Evolutionary conservation across 2,888 invertebrate genomes (phyloP), one percentile per base, ranked within the genome.

Genomic region (Phrixothrix hirtus): DNA sequence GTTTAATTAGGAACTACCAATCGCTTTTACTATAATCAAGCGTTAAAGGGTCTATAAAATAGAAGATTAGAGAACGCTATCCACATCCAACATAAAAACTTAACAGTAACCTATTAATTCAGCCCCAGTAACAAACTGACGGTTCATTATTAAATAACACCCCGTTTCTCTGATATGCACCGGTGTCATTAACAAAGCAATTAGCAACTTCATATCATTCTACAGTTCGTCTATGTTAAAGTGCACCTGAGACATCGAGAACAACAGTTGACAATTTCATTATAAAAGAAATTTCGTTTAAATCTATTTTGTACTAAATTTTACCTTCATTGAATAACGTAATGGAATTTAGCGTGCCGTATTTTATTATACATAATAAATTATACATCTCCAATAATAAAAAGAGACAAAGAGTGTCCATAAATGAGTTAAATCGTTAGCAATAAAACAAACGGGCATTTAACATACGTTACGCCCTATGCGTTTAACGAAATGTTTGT

Each of bases 131-230:
- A 52, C 58, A 57, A 59, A 59, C 51, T 45, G 58, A 57, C 50
- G 55, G 47, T 60, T 58, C 59, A 58, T 60, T 60, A 60, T 56
- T 48, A 56, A 44, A 45, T 45, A 42, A 53, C 53, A 54, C 38
- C 48, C 55, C 54, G 43, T 60, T 60, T 60, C 56, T 58, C 55
- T 55, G 59, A 49, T 58, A 56, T 31, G 55, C 53, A 53, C 52
- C 49, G 55, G 58, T 56, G 59, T 58, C 59, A 59, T 60, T 60
- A 60, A 58, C 59, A 54, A 53, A 50, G 55, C 58, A 60, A 60
- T 60, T 60, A 58, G 53, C 50, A 54, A 38, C 34, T 55, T 53
- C 51, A 46, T 38, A 60, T 58, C 58, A 51, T 58, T 42, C 51
- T 50, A 42, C 32, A 21, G 27, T 21, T 27, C 25, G 36, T 29